Evolutionary conservation across 1,140 invertebrate genomes (phyloP), one percentile per base, ranked within the genome.

Genomic region (Araneus ventricosus): DNA sequence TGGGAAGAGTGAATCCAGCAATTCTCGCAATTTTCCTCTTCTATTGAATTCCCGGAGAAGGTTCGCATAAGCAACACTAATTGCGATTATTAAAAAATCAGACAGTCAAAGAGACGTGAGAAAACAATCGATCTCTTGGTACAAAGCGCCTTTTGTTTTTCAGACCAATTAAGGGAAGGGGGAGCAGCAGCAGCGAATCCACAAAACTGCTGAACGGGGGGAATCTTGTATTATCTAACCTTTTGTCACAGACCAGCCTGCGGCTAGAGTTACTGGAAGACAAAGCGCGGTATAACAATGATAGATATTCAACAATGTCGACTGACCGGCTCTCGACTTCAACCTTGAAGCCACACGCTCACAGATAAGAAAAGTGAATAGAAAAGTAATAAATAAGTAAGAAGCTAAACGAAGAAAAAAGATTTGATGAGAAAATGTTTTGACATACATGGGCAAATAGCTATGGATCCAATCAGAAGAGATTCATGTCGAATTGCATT

Each of bases 161-260:
- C 39, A 34, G 63, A 75, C 67, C 87, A 89, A 89, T 89, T 89
- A 89, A n/a, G 59, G 6, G 4, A 27, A 24, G n/a, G 14, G 37
- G 86, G n/a, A 57, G 87, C 52, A 37, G n/a, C 45, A 22, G n/a
- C 61, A 63, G 22, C 2, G 87, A 89, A 45, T 45, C 87, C 67
- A n/a, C 67, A 89, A 10, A 89, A 89, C 37, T 89, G 41, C 67
- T 57, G 24, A 89, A 7, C 70, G 34, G 41, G 52, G 22, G 87
- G 87, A n/a, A 57, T 89, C 63, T 89, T 22, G 37, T 22, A 89
- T 89, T 89, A 89, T 89, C 67, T 30, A 24, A n/a, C 8, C 87
- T 89, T 89, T 79, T 89, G 67, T 89, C 87, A 67, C 22, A 37
- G 37, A 10, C 22, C 59, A 37, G 67, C 67, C 59, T 17, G 39